Conservation (phyloP, 2,113 vertebrate genomes). For the Rhea americana region DNA sequence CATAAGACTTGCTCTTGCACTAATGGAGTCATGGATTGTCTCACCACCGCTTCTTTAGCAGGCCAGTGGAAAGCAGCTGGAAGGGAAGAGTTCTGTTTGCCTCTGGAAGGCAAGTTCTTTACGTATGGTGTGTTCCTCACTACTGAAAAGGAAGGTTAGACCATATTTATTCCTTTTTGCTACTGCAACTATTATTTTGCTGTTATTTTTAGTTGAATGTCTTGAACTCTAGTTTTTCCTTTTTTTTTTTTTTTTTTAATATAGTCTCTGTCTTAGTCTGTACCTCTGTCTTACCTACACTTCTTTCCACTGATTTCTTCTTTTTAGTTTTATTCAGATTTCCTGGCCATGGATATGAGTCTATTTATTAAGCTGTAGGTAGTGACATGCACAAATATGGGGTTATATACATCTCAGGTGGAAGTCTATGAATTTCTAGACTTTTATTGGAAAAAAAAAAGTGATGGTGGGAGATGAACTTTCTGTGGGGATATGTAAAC, state of each 20-base stretch:
- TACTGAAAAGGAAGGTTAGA: not conserved
- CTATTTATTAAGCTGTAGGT: not conserved
- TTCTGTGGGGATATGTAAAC: not conserved
- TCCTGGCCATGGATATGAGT: not conserved
- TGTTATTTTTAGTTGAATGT: not conserved
- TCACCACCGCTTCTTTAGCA: not conserved
- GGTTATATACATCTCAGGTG: not conserved
- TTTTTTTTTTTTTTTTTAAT: no score
- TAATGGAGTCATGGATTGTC: accelerated
- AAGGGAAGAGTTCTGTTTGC: not conserved
- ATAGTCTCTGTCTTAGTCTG: not conserved
- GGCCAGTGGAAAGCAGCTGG: not conserved
- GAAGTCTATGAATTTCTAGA: not conserved
- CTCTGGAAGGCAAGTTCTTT: no score
- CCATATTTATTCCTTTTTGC: not conserved
- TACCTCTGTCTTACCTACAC: not conserved
- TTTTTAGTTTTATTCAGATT: not conserved
- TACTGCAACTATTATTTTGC: not conserved
- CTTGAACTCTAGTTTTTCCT: not conserved
- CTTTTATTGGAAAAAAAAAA: not conserved
- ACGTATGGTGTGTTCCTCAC: not conserved
- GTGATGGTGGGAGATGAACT: accelerated
- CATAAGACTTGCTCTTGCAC: not conserved
- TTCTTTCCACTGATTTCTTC: not conserved
- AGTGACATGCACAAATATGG: not conserved